phyloP scores from a whole-genome alignment of 2,888 invertebrate genomes.

The Drosophila borborema region DNA sequence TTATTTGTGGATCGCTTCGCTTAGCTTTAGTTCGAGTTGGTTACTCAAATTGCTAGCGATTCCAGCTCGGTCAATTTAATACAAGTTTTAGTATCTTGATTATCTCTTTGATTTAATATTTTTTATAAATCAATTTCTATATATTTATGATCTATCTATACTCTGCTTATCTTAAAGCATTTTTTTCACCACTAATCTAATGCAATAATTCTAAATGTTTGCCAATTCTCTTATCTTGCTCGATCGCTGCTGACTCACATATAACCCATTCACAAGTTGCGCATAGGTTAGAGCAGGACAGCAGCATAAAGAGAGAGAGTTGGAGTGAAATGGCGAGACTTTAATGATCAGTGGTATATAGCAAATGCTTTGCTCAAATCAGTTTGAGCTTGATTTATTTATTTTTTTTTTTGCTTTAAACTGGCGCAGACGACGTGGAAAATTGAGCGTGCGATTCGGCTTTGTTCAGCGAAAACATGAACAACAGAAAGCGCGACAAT shows the following conservation, averaged over 20 bases:
- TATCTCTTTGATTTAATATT: too few relatives aligned
- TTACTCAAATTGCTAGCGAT: background rate
- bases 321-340: background rate
- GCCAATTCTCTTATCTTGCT: background rate
- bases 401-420: constrained; percentile 37
- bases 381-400: background rate
- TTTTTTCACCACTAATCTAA: background rate
- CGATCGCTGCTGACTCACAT: background rate
- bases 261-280: background rate
- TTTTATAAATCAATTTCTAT: too few relatives aligned
- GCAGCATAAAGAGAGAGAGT: background rate
- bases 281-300: constrained; percentile 2
- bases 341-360: background rate
- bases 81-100: background rate
- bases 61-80: background rate
- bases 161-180: too few relatives aligned
- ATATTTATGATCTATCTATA: too few relatives aligned
- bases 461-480: constrained; percentile 56
- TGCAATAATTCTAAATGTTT: background rate
- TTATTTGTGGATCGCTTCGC: background rate
- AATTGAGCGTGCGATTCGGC: constrained; percentile 68
- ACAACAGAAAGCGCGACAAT: constrained; percentile 40
- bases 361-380: background rate
- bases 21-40: background rate
- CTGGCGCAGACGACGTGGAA: constrained; percentile 46